Evolutionary conservation across 1,140 invertebrate species (phyloP).

Genomic region (Nephila pilipes): DNA sequence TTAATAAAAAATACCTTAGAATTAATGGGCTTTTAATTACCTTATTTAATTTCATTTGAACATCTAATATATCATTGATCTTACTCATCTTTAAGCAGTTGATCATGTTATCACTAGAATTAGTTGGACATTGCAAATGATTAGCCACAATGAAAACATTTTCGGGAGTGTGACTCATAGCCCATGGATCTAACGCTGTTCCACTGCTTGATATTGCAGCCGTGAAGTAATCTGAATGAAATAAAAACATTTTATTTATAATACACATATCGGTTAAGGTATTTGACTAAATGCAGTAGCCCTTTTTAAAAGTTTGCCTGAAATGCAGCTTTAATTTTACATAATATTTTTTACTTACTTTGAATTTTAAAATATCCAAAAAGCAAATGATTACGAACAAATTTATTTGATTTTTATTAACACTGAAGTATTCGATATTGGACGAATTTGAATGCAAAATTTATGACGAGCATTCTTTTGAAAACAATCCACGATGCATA

Average conservation of each 20-base stretch:
- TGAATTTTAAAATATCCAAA: no score
- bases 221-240: conserved; percentile 45
- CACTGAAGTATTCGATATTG: no score
- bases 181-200: conserved; percentile 67
- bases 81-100: conserved; percentile 23
- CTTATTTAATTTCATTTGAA: conserved; percentile 42
- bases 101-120: conserved; percentile 7
- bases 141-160: neutral
- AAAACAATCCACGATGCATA: no score
- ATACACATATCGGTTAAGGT: neutral
- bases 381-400: no score
- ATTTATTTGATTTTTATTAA: no score
- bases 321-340: no score
- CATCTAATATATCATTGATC: neutral
- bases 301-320: no score
- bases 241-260: neutral
- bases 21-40: neutral
- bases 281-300: no score
- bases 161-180: neutral
- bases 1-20: neutral
- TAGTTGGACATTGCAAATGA: neutral
- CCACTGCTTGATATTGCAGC: conserved; percentile 61
- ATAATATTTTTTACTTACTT: no score
- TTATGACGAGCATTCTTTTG: no score
- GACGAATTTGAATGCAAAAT: no score